Evolutionary conservation across 2,888 invertebrate species (phyloP), one percentile per base, ranked within the genome.

Genomic region (Calliphora vomitoria): DNA sequence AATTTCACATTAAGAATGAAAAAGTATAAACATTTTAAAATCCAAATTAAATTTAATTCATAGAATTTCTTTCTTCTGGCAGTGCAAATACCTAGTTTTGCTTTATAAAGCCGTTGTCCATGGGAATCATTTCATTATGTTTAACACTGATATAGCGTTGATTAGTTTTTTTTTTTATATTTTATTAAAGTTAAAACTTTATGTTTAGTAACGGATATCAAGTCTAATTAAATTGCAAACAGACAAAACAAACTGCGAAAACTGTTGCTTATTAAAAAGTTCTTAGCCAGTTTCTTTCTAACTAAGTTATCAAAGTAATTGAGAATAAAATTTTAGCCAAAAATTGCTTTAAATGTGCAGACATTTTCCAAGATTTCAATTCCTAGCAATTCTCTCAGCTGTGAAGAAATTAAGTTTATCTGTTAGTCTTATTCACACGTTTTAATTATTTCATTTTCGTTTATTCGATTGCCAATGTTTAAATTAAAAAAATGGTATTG

Each of bases 201-300:
- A 50, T 64, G 35, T 31, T 6, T 47, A 68, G 10, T 47, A 79
- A 71, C 69, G 80, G 69, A 55, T 79, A 79, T 80, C 60, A 47
- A 38, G 47, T 20, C 11, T 69, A 25, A 60, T 62, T 71, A 69
- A 60, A 71, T 50, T 35, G 44, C 55, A 18, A 20, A 20, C 55
- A 5, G 13, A n/a, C 38, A 64, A 38, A 20, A 44, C 44, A 50
- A 74, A 0, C 31, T 44, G 11, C 60, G 41, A 58, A 25, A 44
- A 47, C 10, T 47, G 11, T 18, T 55, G 10, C 6, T 50, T n/a
- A 50, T n/a, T 50, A 50, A 50, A 50, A n/a, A 50, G 50, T 44
- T 44, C 44, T 44, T 44, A 44, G 44, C 13, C 0, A 13, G 13
- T 4, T 44, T 50, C 13, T 44, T n/a, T 50, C 50, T 50, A 50